phyloP scores from a whole-genome alignment of 1,140 invertebrate species.

The Argopecten irradians region DNA sequence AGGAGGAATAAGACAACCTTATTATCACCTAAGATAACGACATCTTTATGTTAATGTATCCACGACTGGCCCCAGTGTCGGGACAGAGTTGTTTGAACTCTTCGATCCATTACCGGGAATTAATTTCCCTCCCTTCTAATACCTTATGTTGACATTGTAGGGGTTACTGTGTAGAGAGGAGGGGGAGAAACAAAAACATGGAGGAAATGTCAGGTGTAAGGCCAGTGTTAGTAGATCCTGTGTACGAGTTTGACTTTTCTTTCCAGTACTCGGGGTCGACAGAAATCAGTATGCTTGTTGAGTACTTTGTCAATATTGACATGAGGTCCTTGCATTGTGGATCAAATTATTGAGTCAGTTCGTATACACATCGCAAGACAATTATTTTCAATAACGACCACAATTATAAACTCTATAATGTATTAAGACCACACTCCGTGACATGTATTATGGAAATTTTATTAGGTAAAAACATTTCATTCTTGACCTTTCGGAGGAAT shows the following conservation, averaged over 20 bases:
- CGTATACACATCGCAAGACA: not conserved
- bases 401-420: not conserved
- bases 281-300: not conserved
- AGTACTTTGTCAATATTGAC: constrained; percentile 3
- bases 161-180: not conserved
- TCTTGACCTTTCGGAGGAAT: not conserved
- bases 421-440: not conserved
- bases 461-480: not conserved
- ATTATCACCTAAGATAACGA: not conserved
- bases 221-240: not conserved
- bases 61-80: not conserved
- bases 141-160: not conserved
- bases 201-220: not conserved
- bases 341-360: not conserved
- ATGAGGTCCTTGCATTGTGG: not conserved
- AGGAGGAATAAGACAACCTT: not conserved
- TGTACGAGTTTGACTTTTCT: not conserved
- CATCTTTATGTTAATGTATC: not conserved
- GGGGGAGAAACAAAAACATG: not conserved
- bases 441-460: constrained; percentile 18
- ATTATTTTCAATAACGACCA: not conserved
- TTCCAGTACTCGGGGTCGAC: not conserved
- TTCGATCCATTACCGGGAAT: not conserved
- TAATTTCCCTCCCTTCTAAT: not conserved
- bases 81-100: not conserved